Evolutionary conservation across 2,113 vertebrate genomes (phyloP).

Genomic region (Xiphophorus hellerii): DNA sequence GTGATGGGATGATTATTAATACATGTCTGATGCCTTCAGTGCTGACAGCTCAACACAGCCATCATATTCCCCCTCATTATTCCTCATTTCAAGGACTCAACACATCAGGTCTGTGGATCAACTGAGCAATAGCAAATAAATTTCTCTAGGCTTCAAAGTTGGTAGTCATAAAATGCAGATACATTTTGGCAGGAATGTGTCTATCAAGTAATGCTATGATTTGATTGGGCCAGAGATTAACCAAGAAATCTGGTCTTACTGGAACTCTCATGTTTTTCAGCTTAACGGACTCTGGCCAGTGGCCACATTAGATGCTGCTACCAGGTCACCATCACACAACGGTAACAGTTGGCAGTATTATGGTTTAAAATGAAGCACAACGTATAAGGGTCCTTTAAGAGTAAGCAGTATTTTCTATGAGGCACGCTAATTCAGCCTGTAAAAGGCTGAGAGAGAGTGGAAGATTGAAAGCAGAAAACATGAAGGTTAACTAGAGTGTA

Average conservation of each 20-base stretch:
- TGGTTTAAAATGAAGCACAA: too few species aligned
- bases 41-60: constrained; percentile 57
- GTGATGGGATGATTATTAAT: constrained; percentile 69
- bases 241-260: too few species aligned
- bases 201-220: not conserved
- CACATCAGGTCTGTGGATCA: constrained; percentile 18
- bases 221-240: too few species aligned
- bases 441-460: not conserved
- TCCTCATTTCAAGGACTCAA: constrained; percentile 52
- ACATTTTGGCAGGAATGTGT: not conserved
- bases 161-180: not conserved
- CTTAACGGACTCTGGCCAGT: too few species aligned
- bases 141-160: constrained; percentile 18
- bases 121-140: constrained; percentile 33
- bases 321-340: too few species aligned
- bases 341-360: too few species aligned
- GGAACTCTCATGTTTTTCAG: too few species aligned
- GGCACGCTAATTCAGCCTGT: not conserved
- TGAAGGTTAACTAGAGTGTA: not conserved
- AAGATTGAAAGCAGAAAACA: not conserved
- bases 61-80: constrained; percentile 62
- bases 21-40: constrained; percentile 47
- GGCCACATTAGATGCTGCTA: too few species aligned
- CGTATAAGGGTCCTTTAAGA: too few species aligned
- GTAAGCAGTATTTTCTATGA: not conserved